Evolutionary conservation across 1,140 invertebrate species (phyloP).

Genomic region (Helicoverpa zea): DNA sequence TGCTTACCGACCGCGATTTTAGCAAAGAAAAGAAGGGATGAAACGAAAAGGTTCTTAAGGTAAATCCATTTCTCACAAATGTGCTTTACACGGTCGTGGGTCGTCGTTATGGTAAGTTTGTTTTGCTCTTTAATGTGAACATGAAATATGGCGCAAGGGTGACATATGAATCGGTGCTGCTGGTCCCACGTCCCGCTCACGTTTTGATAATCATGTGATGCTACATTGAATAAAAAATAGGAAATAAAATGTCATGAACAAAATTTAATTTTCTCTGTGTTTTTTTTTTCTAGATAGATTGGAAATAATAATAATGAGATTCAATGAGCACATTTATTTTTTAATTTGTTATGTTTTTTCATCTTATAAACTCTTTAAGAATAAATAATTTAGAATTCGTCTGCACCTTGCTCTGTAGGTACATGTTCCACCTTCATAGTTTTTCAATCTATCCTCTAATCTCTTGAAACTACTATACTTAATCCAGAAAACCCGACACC

Average conservation of each 20-base stretch:
- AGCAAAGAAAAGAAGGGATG: not conserved
- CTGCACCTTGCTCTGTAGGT: too few relatives aligned
- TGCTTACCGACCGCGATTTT: not conserved
- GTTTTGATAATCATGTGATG: not conserved
- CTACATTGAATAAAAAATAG: not conserved
- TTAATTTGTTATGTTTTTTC: too few relatives aligned
- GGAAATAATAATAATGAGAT: too few relatives aligned
- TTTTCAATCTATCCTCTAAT: not conserved
- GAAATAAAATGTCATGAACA: not conserved
- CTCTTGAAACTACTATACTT: not conserved
- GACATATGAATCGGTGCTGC: not conserved
- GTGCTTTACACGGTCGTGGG: not conserved
- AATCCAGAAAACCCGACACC: not conserved
- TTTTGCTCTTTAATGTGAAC: not conserved
- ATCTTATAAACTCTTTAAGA: not conserved
- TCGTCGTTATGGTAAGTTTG: not conserved
- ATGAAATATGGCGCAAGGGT: not conserved
- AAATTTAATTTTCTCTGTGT: not conserved
- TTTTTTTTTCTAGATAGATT: too few relatives aligned
- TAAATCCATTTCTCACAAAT: slow-evolving; percentile 20
- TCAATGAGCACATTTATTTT: too few relatives aligned
- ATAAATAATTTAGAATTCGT: not conserved
- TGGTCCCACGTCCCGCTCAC: not conserved
- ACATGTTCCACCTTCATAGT: not conserved
- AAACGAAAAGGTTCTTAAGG: not conserved